These are phyloP conservation scores for Microcebus ravelobensis DNA, from an alignment of 2,113 vertebrate genomes.

Conservation along the genomic window DNA sequence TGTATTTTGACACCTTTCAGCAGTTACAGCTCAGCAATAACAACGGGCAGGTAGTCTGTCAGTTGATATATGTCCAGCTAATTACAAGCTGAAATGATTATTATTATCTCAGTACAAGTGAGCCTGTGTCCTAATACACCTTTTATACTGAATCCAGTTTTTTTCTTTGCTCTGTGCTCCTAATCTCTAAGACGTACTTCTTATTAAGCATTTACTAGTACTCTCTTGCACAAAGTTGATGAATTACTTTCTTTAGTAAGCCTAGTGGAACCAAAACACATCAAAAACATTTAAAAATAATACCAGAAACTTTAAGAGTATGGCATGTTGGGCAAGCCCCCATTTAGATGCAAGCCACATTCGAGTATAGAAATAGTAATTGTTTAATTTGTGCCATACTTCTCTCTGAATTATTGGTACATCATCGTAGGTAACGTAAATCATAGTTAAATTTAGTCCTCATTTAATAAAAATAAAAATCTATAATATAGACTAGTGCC, in stretches of 20 bases:
- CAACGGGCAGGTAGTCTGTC: background rate
- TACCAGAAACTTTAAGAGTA: background rate
- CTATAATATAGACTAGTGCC: background rate
- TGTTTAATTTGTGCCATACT: background rate
- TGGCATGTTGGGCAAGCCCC: background rate
- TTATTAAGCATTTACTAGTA: background rate
- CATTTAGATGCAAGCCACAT: background rate
- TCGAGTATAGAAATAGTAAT: background rate
- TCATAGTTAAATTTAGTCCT: conserved; percentile 5
- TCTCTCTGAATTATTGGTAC: background rate
- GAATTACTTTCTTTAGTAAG: background rate
- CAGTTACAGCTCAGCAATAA: background rate
- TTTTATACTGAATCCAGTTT: background rate
- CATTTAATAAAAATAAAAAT: conserved; percentile 19
- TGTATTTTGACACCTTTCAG: background rate
- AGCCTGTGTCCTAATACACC: background rate
- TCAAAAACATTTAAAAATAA: background rate
- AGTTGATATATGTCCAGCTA: background rate
- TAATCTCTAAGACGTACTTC: background rate
- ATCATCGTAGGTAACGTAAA: background rate
- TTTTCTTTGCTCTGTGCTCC: background rate
- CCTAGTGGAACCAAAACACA: background rate
- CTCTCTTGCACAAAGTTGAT: background rate
- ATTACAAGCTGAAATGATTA: conserved; percentile 2
- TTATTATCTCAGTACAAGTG: background rate